Evolutionary conservation across 2,888 invertebrate genomes (phyloP), one percentile per base, ranked within the genome.

Genomic region (Ormyrus pomaceus): DNA sequence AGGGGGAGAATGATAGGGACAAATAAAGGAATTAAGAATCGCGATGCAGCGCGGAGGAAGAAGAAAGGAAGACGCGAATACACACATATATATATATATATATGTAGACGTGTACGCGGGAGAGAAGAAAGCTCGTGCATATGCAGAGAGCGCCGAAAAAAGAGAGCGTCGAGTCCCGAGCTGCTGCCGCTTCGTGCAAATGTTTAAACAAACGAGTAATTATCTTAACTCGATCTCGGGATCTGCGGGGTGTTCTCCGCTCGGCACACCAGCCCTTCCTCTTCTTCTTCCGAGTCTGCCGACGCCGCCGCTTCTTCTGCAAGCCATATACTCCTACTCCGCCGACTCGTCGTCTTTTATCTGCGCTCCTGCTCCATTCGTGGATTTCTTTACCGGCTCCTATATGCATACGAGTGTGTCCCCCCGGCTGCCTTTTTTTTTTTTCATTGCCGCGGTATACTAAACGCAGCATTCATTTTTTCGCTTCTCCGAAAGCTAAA

Each of bases 181-280:
- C 83, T 83, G 34, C 77, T 81, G 83, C 84, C 85, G 84, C 82
- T 34, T 34, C 86, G 87, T 85, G 87, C 86, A 86, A 88, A 89
- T 88, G 88, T 89, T 89, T 89, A 89, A 90, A 89, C 88, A 89
- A 89, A 89, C 89, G 88, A 87, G 88, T 87, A 89, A 89, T 89
- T 89, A 90, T 89, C 89, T 88, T 87, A 88, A 89, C 89, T 89
- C 87, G 89, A 89, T 89, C 88, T 88, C 83, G 82, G 84, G 84
- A 88, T 88, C 88, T 87, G 81, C 84, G 73, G 83, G 84, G 84
- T 82, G 71, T 66, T 80, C 59, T 61, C 56, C 83, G 82, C 83
- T 81, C 77, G 34, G 34, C 34, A 68, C 74, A 68, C 74, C 53
- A 53, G 13, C 48, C 69, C 62, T 64, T 77, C 50, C 66, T 77